A percentile compares a stretch with the other conserved stretches of the same genome.
Evolutionary conservation across 2,797 vertebrate genomes (phyloP).

Genomic region (Hypotaenidia philippensis): DNA sequence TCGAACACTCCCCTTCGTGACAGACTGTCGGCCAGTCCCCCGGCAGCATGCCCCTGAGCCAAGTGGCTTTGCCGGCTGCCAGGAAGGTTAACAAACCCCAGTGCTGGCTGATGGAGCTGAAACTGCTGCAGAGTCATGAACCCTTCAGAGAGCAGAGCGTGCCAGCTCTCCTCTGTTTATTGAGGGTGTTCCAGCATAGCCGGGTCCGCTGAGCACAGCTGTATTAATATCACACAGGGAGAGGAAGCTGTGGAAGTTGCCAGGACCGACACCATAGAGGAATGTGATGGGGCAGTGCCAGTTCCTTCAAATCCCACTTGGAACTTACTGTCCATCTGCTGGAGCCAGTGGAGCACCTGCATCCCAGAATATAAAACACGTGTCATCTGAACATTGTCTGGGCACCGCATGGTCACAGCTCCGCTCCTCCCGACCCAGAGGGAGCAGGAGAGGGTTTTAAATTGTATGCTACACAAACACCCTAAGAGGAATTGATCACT

Average conservation of each 20-base stretch:
- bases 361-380: background rate
- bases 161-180: background rate
- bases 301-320: conserved; percentile 20
- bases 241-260: background rate
- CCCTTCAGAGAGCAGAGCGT: background rate
- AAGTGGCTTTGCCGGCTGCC: background rate
- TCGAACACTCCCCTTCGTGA: rapidly evolving
- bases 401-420: rapidly evolving
- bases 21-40: background rate
- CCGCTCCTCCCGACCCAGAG: background rate
- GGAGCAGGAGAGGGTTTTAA: background rate
- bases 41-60: rapidly evolving
- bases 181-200: background rate
- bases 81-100: background rate
- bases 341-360: background rate
- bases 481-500: background rate
- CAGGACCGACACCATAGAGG: background rate
- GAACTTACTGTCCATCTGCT: background rate
- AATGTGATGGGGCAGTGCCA: conserved; percentile 5
- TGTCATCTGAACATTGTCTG: rapidly evolving
- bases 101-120: background rate
- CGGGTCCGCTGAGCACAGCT: background rate
- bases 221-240: background rate
- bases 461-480: rapidly evolving
- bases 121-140: background rate